Base-by-base conservation (phyloP, 2,888 invertebrate species). In the Cephonodes hylas region DNA sequence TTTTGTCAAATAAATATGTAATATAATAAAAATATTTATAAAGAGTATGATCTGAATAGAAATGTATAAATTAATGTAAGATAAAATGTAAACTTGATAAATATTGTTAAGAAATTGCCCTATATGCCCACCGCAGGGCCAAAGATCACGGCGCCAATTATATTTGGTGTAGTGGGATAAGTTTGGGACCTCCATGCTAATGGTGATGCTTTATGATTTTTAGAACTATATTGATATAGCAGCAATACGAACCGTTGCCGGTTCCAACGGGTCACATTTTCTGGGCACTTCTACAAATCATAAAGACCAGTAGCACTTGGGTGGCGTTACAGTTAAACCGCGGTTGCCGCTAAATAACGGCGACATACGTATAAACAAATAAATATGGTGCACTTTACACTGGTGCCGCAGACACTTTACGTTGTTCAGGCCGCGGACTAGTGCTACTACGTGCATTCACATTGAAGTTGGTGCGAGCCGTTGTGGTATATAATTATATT, bases 101-200 rank as follows among this genome's bases (percentile, higher is more conserved):
- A 38, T 3, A n/a, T 38, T 13, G 38, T 38, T 4, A n/a, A n/a
- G 3, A 20, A 53, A 53, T 53, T 27, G 53, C 31, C 31, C 68
- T 67, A 60, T 70, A 66, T 70, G 59, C 61, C 70, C 68, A 71
- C 65, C 67, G 62, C 67, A 75, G 31, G n/a, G 18, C 31, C 31
- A 10, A 18, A 44, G n/a, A 31, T 18, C 31, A 31, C 31, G 18
- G 53, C 31, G 53, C 53, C 53, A 44, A 69, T 80, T 83, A 76
- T 84, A 79, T 79, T 76, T 84, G 90, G 90, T 89, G 89, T 91
- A 91, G 90, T 73, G 90, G 90, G 89, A 72, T 81, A 80, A 76
- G 72, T 78, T 38, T 53, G 53, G 53, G 53, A 31, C 31, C 53
- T 53, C 31, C 18, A 15, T 53, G 53, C 53, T 53, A 53, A 53